phyloP scores from a whole-genome alignment of 1,140 invertebrate species.

The Paraescarpia echinospica region DNA sequence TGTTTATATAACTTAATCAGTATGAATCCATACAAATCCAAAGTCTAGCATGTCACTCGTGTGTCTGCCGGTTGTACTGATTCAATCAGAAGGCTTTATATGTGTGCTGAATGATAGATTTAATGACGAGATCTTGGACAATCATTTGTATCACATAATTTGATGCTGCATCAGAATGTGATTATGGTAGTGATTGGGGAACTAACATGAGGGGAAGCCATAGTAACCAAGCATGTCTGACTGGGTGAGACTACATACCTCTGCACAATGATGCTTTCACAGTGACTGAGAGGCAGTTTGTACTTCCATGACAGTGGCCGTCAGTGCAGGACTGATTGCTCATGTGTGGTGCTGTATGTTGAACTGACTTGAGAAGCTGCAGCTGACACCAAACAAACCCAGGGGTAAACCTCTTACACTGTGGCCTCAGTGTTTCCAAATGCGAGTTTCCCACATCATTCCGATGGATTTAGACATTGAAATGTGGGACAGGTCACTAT shows the following conservation, averaged over 20 bases:
- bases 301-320: neutral
- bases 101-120: neutral
- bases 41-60: neutral
- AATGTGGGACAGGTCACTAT: neutral
- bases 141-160: neutral
- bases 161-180: neutral
- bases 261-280: neutral
- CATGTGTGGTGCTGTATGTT: neutral
- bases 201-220: neutral
- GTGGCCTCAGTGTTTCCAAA: neutral
- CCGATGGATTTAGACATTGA: neutral
- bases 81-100: neutral
- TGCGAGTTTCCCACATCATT: neutral
- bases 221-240: neutral
- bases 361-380: neutral
- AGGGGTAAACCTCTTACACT: neutral
- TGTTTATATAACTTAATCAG: constrained; percentile 2
- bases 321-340: neutral
- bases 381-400: neutral
- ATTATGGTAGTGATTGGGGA: neutral
- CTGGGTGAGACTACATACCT: neutral
- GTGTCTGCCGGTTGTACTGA: neutral
- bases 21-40: neutral
- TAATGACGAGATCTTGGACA: neutral
- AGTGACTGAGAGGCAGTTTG: neutral